Evolutionary conservation across 2,888 invertebrate genomes (phyloP), one percentile per base, ranked within the genome.

Genomic region (Caradrina clavipalpis): DNA sequence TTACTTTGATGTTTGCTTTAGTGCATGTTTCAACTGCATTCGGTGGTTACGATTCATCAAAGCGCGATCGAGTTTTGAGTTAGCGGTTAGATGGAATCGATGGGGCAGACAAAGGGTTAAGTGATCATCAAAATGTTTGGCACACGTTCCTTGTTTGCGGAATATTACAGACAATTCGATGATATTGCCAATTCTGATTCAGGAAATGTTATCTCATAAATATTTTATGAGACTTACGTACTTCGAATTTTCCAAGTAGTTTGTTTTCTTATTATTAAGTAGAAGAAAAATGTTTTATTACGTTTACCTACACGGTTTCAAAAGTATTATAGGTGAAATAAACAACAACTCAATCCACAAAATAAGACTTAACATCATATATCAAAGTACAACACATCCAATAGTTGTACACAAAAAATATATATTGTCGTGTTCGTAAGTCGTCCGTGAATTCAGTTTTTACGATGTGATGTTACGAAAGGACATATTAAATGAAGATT

Each of bases 401-500:
- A 82, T 80, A 69, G 78, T 80, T 22, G 64, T 68, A 69, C 58
- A 84, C 76, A 82, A 81, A 83, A 83, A 78, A 71, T 78, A 85
- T 79, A 71, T 78, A 73, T 80, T 80, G 79, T 82, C 83, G 76
- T 69, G 76, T 83, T 83, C 82, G 81, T 78, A 81, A 84, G 78
- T 84, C 81, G 82, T 82, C 76, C 82, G 83, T 89, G 85, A 88
- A 89, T 90, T 87, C 87, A 85, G 85, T 89, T 90, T 90, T 89
- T 91, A 86, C 83, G 85, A 82, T 83, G 86, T 85, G 79, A 73
- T 82, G 88, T 88, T 88, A 87, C 87, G 84, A 89, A 89, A 87
- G 89, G 89, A 91, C 88, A 90, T 91, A 93, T 92, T 91, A 91
- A 92, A 93, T 93, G 92, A 93, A 94, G 93, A 93, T 93, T 94